Evolutionary conservation across 2,113 vertebrate genomes (phyloP).

Genomic region (Catharus fuscescens): DNA sequence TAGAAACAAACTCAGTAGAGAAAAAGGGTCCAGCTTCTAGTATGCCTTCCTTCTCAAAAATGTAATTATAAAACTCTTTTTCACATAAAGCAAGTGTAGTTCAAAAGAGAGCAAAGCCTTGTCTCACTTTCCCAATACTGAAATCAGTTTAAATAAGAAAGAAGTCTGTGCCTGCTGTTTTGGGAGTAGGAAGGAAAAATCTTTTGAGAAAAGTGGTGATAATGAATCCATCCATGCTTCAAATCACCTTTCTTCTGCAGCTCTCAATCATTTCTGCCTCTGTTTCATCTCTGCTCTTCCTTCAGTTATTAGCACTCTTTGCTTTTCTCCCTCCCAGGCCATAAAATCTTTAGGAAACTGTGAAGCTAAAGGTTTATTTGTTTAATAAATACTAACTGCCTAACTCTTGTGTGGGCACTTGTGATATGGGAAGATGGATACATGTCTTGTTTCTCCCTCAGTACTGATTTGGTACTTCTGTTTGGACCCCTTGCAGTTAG

Average conservation of each 20-base stretch:
- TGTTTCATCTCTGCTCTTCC: neutral
- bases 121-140: neutral
- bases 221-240: neutral
- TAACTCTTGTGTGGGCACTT: neutral
- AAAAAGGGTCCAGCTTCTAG: neutral
- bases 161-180: neutral
- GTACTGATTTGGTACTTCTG: neutral
- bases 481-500: neutral
- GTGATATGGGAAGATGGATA: neutral
- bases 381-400: neutral
- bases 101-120: neutral
- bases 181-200: neutral
- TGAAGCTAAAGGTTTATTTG: neutral
- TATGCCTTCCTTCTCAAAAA: neutral
- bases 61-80: neutral
- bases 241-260: neutral
- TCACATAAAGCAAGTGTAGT: neutral
- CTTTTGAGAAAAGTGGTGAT: neutral
- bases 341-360: neutral
- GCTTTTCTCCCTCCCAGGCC: neutral
- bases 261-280: neutral
- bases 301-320: neutral
- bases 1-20: neutral
- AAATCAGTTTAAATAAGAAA: neutral
- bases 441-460: accelerated